Percentiles rank a stretch among this genome's conserved stretches.
Conservation (phyloP, 2,888 invertebrate species). For the Pycnomerus fuliginosus region DNA sequence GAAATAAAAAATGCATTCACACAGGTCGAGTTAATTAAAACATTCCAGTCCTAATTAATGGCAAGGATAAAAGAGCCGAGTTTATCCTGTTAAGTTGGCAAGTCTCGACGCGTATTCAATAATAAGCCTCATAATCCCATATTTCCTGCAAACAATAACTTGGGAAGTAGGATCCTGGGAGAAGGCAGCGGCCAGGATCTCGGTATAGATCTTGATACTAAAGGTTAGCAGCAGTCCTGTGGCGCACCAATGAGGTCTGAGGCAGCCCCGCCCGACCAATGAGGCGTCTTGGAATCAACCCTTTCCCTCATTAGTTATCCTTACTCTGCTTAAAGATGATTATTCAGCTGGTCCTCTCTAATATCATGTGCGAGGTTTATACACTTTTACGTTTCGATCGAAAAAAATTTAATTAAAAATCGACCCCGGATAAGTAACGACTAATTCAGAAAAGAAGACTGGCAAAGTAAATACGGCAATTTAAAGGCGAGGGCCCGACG, state of each 20-base stretch:
- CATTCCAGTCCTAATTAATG: not conserved
- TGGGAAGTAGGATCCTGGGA: constrained; percentile 27
- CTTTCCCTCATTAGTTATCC: constrained; percentile 37
- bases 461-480: constrained; percentile 50
- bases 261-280: constrained; percentile 54
- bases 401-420: constrained; percentile 22
- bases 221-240: constrained; percentile 51
- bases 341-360: constrained; percentile 37
- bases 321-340: constrained; percentile 21
- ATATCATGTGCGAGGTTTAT: constrained; percentile 44
- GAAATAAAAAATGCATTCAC: constrained; percentile 11
- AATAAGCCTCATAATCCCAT: constrained; percentile 45
- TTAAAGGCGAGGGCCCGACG: constrained; percentile 42
- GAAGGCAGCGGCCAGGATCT: constrained; percentile 29
- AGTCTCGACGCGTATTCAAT: constrained; percentile 36
- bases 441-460: constrained; percentile 40
- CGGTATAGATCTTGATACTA: constrained; percentile 52
- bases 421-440: constrained; percentile 6
- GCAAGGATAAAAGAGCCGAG: not conserved
- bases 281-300: constrained; percentile 52
- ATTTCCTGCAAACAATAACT: constrained; percentile 49
- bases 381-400: constrained; percentile 34
- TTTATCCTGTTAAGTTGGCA: constrained; percentile 20
- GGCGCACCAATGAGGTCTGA: constrained; percentile 54
- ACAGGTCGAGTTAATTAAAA: too few species aligned